Evolutionary conservation across 2,797 vertebrate species (phyloP).

Genomic region (Poecilia velifera): DNA sequence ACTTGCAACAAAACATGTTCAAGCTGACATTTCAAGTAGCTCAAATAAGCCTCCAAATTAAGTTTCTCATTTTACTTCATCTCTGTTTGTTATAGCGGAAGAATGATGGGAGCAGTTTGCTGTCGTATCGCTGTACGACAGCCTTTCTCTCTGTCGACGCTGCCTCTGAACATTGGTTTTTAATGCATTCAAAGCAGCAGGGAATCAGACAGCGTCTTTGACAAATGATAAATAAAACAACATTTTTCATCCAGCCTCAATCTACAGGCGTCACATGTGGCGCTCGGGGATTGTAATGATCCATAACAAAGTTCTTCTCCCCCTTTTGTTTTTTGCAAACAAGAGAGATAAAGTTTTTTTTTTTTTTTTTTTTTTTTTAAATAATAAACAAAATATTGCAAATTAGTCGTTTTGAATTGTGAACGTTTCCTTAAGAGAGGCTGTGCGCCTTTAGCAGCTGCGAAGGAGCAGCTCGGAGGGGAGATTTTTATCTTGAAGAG

Average conservation of each 20-base stretch:
- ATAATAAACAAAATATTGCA: slow-evolving; percentile 16
- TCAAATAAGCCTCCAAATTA: slow-evolving; percentile 9
- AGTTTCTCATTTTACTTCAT: slow-evolving; percentile 5
- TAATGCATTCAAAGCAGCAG: slow-evolving; percentile 19
- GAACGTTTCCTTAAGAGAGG: slow-evolving; percentile 15
- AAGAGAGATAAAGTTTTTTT: slow-evolving; percentile 1
- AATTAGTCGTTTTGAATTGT: slow-evolving; percentile 2
- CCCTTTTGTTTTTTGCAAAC: not conserved
- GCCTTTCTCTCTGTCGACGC: not conserved
- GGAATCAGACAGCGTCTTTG: slow-evolving; percentile 14
- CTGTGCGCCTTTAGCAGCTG: slow-evolving; percentile 1
- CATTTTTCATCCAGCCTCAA: slow-evolving; percentile 10
- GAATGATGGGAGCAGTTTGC: slow-evolving; percentile 7
- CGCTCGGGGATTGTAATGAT: slow-evolving; percentile 9
- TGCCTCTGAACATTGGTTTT: slow-evolving; percentile 7
- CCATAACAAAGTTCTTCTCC: slow-evolving; percentile 10
- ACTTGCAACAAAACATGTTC: slow-evolving; percentile 3
- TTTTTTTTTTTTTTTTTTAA: not conserved
- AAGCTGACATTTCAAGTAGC: slow-evolving; percentile 1
- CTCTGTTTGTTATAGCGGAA: slow-evolving; percentile 3
- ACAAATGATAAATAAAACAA: slow-evolving; percentile 34
- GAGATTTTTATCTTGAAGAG: slow-evolving; percentile 5
- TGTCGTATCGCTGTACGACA: not conserved
- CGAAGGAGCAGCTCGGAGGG: slow-evolving; percentile 8
- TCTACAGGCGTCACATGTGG: slow-evolving; percentile 9